Evolutionary conservation across 2,888 invertebrate species (phyloP), one percentile per base, ranked within the genome.

Genomic region (Trachelus tabidus): DNA sequence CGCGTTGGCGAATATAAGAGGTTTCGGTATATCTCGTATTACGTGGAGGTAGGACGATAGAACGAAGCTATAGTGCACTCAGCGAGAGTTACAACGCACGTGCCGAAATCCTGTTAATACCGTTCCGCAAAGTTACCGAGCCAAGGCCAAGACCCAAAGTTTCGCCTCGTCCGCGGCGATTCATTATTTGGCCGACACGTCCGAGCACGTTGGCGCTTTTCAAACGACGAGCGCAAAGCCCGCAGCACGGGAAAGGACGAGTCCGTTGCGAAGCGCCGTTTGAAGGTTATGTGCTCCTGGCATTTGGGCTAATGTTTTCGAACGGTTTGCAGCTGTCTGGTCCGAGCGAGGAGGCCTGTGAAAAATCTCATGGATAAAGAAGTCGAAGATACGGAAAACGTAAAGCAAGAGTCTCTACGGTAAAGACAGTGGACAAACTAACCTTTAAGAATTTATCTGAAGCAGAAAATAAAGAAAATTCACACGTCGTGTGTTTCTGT

Each of bases 21-120:
- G 23, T 2, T 2, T 56, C 23, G 9, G 0, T 56, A 56, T 56
- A 23, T 56, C 0, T 23, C 23, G 23, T 56, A 56, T 23, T 56
- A 56, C 23, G 23, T 23, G 56, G 23, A 15, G 56, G 56, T 23
- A 56, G 15, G 23, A 40, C 23, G 40, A 56, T 56, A 56, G 56
- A 56, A 23, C 2, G 56, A 56, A 68, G 75, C 74, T 83, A 84
- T 75, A 76, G 82, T 85, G 83, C 34, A 76, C 85, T 89, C 87
- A 83, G 69, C 80, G 73, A 56, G 78, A 86, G 86, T 85, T 88
- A 85, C 84, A 77, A 79, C 87, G 86, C 89, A 89, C 89, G 89
- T 89, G 89, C 89, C 89, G 88, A 89, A 89, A 88, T 88, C 85
- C 87, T 82, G 87, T 87, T 86, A 87, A 86, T 86, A 84, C 85